Evolutionary conservation across 1,140 invertebrate species (phyloP), one percentile per base, ranked within the genome.

Genomic region (Chelonus insularis): DNA sequence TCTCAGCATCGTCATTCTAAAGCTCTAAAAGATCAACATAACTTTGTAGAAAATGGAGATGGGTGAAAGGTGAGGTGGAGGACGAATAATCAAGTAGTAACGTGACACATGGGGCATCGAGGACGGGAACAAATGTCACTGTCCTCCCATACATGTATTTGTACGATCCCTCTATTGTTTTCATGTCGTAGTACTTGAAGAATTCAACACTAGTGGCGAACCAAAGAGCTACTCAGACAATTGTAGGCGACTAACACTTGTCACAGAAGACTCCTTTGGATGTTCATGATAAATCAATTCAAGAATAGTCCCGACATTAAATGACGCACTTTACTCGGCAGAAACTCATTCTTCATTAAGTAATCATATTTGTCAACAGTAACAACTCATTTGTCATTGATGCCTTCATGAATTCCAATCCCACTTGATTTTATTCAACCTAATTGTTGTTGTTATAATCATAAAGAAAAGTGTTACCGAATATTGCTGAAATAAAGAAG

Each of bases 91-190:
- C 51, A 34, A 25, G 58, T 23, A 48, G 29, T 51, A 20, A 45
- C 34, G 32, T 34, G 21, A 37, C 29, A 50, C 39, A 47, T 57
- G 29, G 60, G 50, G 56, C 51, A 55, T 48, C n/a, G 57, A 56
- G 51, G 52, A 59, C 51, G 47, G 5, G 20, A 64, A 43, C 62
- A 64, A 64, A 64, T 64, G 62, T 59, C 62, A 64, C 62, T 59
- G 51, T 64, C 62, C 51, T 64, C 62, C 62, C 62, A 64, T 64
- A 64, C 55, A 60, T 18, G 39, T 50, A 50, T 36, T 32, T 32
- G n/a, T n/a, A 21, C 18, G 25, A 11, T 12, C 43, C 55, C 29
- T 58, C 57, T 60, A 51, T 60, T 64, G 48, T 21, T 29, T 48
- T 45, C 29, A 29, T 60, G 7, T 12, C n/a, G 7, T 18, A 60